Evolutionary conservation across 2,797 vertebrate species (phyloP).

Genomic region (Chaunax sp.): DNA sequence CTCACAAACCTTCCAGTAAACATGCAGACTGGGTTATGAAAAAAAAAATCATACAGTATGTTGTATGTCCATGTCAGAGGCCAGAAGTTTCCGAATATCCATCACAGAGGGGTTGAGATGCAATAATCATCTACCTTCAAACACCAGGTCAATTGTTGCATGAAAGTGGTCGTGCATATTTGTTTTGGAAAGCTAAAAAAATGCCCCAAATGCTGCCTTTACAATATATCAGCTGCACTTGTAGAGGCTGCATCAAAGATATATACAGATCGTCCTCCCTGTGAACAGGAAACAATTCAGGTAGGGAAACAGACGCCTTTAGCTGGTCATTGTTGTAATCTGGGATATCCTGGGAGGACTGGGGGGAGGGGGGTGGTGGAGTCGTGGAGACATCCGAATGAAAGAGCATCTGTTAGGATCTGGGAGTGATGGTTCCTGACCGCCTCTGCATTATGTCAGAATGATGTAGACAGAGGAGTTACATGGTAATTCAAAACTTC

Average conservation of each 20-base stretch:
- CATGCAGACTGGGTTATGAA: background rate
- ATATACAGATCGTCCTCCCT: constrained; percentile 5
- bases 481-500: background rate
- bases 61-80: too few species aligned
- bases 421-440: constrained; percentile 55
- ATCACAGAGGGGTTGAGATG: too few species aligned
- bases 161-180: background rate
- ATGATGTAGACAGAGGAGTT: constrained; percentile 23
- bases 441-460: constrained; percentile 58
- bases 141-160: background rate
- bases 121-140: background rate
- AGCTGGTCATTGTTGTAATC: constrained; percentile 13
- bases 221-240: background rate
- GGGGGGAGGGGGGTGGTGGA: constrained; percentile 34
- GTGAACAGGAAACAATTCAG: constrained; percentile 21
- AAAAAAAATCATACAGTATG: background rate
- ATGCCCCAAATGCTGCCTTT: background rate
- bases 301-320: constrained; percentile 21
- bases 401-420: constrained; percentile 65
- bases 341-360: constrained; percentile 33
- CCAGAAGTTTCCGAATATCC: too few species aligned
- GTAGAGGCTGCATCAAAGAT: constrained; percentile 4
- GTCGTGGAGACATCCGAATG: constrained; percentile 42
- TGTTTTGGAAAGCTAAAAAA: constrained; percentile 7
- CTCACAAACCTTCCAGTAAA: background rate